Evolutionary conservation across 2,797 vertebrate species (phyloP).

Genomic region (Danio tinwini): DNA sequence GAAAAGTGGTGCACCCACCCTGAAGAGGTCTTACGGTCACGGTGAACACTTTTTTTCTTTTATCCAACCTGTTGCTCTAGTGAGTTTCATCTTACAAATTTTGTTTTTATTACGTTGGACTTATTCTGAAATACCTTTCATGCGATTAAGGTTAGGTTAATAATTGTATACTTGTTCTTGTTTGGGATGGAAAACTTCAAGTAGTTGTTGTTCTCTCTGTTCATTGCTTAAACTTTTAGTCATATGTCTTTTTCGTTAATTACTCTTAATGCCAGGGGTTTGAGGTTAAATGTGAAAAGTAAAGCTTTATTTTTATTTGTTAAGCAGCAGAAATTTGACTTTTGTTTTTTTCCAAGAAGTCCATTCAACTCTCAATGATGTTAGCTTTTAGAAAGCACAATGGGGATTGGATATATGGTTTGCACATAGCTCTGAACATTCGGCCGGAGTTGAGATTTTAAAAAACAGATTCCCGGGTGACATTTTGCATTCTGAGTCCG

Average conservation of each 20-base stretch:
- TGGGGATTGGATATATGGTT: not conserved
- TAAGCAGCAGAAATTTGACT: not conserved
- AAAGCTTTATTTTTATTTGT: conserved; percentile 9
- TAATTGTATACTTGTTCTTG: not conserved
- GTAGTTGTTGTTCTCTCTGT: not conserved
- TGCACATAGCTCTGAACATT: not conserved
- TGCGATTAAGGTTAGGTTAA: no score
- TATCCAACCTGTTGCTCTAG: not conserved
- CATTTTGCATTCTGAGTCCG: not conserved
- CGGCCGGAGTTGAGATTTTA: not conserved
- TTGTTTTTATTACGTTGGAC: no score
- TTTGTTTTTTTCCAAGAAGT: conserved; percentile 3
- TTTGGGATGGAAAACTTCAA: not conserved
- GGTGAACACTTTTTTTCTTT: not conserved
- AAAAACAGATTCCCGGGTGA: conserved; percentile 13
- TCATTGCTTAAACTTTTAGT: no score
- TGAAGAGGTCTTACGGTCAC: not conserved
- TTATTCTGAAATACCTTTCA: no score
- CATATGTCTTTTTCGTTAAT: not conserved
- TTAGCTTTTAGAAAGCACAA: not conserved
- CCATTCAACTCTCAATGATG: not conserved
- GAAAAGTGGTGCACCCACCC: not conserved
- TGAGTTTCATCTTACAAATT: not conserved
- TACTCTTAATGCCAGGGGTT: not conserved
- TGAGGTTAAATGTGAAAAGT: not conserved